Percentiles rank a stretch among this genome's conserved stretches.
Conservation (phyloP, 1,140 invertebrate genomes). For the Ceratina australensis region DNA sequence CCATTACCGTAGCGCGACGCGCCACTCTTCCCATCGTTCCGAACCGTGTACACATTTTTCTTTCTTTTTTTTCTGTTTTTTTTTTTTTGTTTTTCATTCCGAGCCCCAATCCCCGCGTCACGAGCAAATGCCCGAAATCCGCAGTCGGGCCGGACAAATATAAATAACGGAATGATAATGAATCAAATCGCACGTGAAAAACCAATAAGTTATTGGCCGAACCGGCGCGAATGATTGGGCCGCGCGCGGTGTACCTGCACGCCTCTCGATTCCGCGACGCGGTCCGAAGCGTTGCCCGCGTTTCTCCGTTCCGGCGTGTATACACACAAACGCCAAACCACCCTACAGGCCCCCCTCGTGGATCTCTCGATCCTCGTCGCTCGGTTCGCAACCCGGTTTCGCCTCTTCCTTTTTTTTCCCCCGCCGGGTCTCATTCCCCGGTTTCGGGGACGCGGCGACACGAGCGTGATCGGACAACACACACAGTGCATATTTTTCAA, state of each 20-base stretch:
- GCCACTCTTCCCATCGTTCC: slow-evolving; percentile 18
- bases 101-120: neutral
- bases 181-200: slow-evolving; percentile 77
- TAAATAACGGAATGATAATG: slow-evolving; percentile 78
- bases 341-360: too few relatives aligned
- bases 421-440: slow-evolving; percentile 41
- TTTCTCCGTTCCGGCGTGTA: neutral
- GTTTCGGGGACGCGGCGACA: slow-evolving; percentile 55
- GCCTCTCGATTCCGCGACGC: slow-evolving; percentile 28
- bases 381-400: neutral
- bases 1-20: neutral
- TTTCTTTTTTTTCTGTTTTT: neutral
- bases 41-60: slow-evolving; percentile 45
- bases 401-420: slow-evolving; percentile 14
- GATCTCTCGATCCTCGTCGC: slow-evolving; percentile 16
- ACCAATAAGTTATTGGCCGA: slow-evolving; percentile 76
- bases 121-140: slow-evolving; percentile 59
- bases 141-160: slow-evolving; percentile 71
- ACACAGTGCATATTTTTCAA: slow-evolving; percentile 78
- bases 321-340: neutral
- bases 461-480: slow-evolving; percentile 72
- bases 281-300: slow-evolving; percentile 2
- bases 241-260: slow-evolving; percentile 52
- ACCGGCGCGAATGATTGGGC: slow-evolving; percentile 74
- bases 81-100: neutral